Percentiles rank a stretch among this genome's conserved stretches.
These are phyloP conservation scores for Ferdinandea cuprea DNA, from an alignment of 2,888 invertebrate species.

Conservation along the genomic window DNA sequence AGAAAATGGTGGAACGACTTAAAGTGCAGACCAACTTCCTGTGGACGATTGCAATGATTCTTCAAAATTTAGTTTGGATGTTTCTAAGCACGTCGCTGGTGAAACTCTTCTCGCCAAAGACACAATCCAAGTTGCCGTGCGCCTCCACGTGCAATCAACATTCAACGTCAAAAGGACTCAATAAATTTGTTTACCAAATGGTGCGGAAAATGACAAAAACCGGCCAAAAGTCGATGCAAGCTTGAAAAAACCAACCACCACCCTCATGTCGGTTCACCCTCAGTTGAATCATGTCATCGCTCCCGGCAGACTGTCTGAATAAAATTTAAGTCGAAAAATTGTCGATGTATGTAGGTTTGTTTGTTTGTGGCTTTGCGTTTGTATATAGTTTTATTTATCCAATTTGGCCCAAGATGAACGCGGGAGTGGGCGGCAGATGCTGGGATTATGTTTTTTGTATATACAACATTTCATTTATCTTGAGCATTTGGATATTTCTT, in stretches of 20 bases:
- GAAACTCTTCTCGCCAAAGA: background rate
- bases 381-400: slow-evolving; percentile 56
- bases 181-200: slow-evolving; percentile 68
- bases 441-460: slow-evolving; percentile 40
- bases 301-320: slow-evolving; percentile 50
- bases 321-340: slow-evolving; percentile 50
- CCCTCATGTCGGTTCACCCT: background rate
- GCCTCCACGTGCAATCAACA: slow-evolving; percentile 6
- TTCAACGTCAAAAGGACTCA: slow-evolving; percentile 37
- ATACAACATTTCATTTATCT: slow-evolving; percentile 58
- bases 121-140: slow-evolving; percentile 14
- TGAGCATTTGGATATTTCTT: slow-evolving; percentile 64
- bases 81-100: slow-evolving; percentile 31
- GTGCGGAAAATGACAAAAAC: slow-evolving; percentile 69
- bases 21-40: slow-evolving; percentile 37
- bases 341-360: slow-evolving; percentile 2
- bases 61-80: slow-evolving; percentile 42
- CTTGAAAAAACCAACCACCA: background rate
- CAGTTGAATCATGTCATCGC: slow-evolving; percentile 47
- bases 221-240: slow-evolving; percentile 46
- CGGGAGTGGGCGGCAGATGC: slow-evolving; percentile 12
- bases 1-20: slow-evolving; percentile 18
- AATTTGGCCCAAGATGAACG: slow-evolving; percentile 33
- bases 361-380: background rate
- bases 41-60: slow-evolving; percentile 47